phyloP scores from a whole-genome alignment of 2,797 vertebrate species.

The Lophius americanus region DNA sequence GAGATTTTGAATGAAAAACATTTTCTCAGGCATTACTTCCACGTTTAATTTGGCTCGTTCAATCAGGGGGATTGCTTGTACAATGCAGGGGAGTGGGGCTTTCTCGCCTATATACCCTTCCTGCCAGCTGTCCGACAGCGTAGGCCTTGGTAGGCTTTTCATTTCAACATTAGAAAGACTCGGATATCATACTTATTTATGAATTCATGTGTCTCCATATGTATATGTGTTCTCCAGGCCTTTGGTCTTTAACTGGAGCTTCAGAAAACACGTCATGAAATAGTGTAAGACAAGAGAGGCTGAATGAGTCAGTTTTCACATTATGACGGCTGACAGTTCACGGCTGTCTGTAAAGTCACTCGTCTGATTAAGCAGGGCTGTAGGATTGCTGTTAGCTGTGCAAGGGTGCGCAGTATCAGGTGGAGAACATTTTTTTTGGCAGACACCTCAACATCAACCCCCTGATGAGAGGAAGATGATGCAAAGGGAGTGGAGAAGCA shows the following conservation, averaged over 20 bases:
- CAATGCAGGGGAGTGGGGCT: no score
- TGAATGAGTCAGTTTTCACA: slow-evolving; percentile 24
- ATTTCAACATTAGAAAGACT: not conserved
- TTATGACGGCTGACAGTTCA: slow-evolving; percentile 30
- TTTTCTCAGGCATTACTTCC: no score
- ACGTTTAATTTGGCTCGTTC: no score
- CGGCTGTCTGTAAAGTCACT: slow-evolving; percentile 45
- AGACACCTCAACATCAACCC: slow-evolving; percentile 36
- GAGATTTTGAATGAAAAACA: no score
- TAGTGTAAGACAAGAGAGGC: slow-evolving; percentile 12
- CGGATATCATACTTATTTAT: not conserved
- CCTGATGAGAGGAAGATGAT: slow-evolving; percentile 34
- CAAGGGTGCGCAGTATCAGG: slow-evolving; percentile 10
- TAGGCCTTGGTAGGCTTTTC: no score
- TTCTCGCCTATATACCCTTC: no score
- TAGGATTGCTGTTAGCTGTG: not conserved
- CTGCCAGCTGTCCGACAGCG: no score
- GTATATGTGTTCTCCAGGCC: not conserved
- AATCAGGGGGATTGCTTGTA: no score
- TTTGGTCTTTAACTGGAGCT: not conserved
- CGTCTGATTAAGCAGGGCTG: slow-evolving; percentile 61
- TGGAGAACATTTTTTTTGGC: slow-evolving; percentile 13
- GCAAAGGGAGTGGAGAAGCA: slow-evolving; percentile 28
- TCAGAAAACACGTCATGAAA: slow-evolving; percentile 17
- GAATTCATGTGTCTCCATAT: not conserved